These are phyloP conservation scores for Philopedon plagiatum DNA, from an alignment of 2,888 invertebrate species.

Conservation along the genomic window DNA sequence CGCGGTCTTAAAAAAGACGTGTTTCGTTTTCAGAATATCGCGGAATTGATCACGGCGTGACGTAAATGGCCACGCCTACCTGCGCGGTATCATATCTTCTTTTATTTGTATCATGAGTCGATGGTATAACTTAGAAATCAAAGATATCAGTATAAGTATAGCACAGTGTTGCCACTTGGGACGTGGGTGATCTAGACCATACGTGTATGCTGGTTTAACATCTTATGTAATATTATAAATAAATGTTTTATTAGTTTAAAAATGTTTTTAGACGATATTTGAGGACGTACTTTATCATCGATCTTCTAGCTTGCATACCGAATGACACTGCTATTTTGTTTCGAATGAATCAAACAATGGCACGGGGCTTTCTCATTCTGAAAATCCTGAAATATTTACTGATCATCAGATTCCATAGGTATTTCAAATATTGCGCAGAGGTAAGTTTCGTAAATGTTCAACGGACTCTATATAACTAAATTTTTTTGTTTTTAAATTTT, in stretches of 20 bases:
- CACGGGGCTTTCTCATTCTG: neutral
- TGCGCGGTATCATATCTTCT: too few species aligned
- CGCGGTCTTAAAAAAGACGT: too few species aligned
- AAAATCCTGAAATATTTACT: conserved; percentile 25
- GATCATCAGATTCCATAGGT: conserved; percentile 30
- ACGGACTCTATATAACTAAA: too few species aligned
- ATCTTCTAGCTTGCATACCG: conserved; percentile 34
- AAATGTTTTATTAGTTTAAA: neutral
- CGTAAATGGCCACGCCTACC: too few species aligned
- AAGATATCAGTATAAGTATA: too few species aligned
- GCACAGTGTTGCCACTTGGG: too few species aligned
- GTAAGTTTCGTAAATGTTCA: conserved; percentile 28
- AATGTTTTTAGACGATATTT: conserved; percentile 34
- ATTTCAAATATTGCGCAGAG: conserved; percentile 43
- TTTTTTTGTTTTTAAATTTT: too few species aligned
- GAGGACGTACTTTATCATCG: conserved; percentile 35
- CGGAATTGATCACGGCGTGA: too few species aligned
- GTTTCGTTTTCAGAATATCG: too few species aligned
- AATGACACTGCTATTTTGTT: neutral
- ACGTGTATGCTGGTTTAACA: neutral
- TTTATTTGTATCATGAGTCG: too few species aligned
- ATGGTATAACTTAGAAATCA: too few species aligned
- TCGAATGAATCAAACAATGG: neutral
- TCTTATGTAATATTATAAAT: conserved; percentile 19
- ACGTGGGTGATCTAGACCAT: too few species aligned